Base-by-base conservation (phyloP, 2,797 vertebrate species). In the Graptemys geographica region DNA sequence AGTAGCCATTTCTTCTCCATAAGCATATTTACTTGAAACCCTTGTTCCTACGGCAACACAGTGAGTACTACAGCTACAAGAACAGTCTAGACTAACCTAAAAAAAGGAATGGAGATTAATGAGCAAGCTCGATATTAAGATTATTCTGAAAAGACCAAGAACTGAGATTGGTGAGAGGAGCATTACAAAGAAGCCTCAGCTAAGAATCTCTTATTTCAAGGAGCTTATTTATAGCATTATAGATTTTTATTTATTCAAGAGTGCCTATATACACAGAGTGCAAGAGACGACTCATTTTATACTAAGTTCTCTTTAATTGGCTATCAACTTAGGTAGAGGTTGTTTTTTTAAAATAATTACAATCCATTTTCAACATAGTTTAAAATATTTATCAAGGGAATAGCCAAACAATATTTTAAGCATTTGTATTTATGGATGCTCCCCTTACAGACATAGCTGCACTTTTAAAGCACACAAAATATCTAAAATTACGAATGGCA, bases 1-100 rank as follows among this genome's bases (percentile, higher is more conserved):
- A 99, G 98, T 97, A 98, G 98, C 98, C 98, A 98, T 99, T 99
- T 98, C 98, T 98, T 98, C 98, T 98, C 98, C 97, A 98, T 98
- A 99, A 99, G 98, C 98, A 98, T 99, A 98, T 99, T 99, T 99
- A 99, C 99, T 98, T 97, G 98, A 98, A 97, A 98, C 98, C 98
- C 96, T 98, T 96, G 98, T 99, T 99, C 98, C 99, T 99, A 99
- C 98, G 98, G 99, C 98, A 99, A 99, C 99, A 97, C 98, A 97
- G 98, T 96, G 98, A 98, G 98, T 98, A 98, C 98, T 98, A 98
- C 98, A 95, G 97, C 98, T 96, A 84, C 97, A 76, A 90, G 97
- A 97, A 79, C 97, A 97, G 98, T 96, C 97, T 96, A 96, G 98
- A 96, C 96, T 94, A 96, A 82, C 97, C 97, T 95, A 89, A 96